A percentile compares a stretch with the other conserved stretches of the same genome.
These are phyloP conservation scores for Spea bombifrons DNA, from an alignment of 2,113 vertebrate species.

Conservation along the genomic window DNA sequence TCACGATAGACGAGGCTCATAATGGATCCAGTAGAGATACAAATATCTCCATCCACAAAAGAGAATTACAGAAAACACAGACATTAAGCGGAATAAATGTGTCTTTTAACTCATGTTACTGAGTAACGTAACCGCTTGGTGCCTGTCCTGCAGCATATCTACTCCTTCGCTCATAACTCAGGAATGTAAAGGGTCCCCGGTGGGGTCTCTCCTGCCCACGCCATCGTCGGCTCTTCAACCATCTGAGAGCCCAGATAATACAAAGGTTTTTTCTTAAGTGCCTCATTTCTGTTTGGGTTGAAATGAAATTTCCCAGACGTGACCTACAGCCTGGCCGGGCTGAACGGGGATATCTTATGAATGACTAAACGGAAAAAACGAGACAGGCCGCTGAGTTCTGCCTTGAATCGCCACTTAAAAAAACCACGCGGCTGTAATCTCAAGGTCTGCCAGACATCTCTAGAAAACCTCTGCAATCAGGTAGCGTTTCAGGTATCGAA, in stretches of 20 bases:
- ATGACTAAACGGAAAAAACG: conserved; percentile 23
- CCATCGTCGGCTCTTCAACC: background rate
- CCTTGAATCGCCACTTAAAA: background rate
- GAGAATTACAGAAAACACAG: too few species aligned
- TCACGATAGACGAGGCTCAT: too few species aligned
- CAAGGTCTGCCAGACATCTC: too few species aligned
- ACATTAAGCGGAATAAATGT: too few species aligned
- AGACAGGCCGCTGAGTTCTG: background rate
- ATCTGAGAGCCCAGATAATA: background rate
- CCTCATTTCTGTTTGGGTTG: conserved; percentile 19
- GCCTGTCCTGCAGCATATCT: background rate
- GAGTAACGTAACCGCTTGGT: background rate
- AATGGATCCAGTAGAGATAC: too few species aligned
- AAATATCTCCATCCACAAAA: too few species aligned
- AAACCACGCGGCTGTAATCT: too few species aligned
- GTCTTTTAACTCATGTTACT: too few species aligned
- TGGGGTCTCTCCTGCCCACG: background rate
- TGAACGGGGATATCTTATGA: background rate
- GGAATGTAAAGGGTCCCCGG: background rate
- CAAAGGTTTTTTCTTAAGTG: conserved; percentile 8
- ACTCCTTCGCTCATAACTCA: background rate
- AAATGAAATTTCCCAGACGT: conserved; percentile 37
- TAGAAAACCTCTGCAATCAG: too few species aligned
- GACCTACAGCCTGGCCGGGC: conserved; percentile 45
- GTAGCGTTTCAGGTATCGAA: too few species aligned